These are phyloP conservation scores for Acropora tenuis DNA, from an alignment of 64 coral and sea anemone genomes.

Conservation along the genomic window DNA sequence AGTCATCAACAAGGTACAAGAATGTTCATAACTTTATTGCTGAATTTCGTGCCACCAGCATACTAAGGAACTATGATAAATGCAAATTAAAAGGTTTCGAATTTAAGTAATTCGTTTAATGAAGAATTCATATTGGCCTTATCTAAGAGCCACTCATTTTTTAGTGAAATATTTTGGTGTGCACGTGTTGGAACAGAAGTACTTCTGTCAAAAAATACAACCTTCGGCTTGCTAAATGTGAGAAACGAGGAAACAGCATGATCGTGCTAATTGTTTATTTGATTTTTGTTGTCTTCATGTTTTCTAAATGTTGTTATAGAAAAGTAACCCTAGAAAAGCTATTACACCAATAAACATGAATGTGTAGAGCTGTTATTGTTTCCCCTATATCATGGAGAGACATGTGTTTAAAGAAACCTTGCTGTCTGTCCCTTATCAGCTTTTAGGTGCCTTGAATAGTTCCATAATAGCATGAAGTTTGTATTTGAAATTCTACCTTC, in stretches of 20 bases:
- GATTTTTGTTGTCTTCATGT: background rate
- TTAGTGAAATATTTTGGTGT: background rate
- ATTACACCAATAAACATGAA: background rate
- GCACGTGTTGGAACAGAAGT: background rate
- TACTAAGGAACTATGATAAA: no score
- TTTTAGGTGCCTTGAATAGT: background rate
- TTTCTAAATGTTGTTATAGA: background rate
- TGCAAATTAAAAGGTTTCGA: background rate
- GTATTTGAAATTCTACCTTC: background rate
- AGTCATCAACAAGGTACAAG: background rate
- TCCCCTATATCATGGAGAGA: background rate
- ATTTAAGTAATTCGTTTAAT: background rate
- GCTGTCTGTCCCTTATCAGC: background rate
- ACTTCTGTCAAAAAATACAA: background rate
- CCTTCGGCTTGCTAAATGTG: no score
- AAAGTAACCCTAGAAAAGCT: background rate
- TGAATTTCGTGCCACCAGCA: no score
- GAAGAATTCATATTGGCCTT: background rate
- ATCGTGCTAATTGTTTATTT: background rate
- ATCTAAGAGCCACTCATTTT: background rate
- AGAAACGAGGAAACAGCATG: no score
- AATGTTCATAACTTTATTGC: background rate
- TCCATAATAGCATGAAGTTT: background rate
- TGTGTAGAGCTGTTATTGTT: background rate
- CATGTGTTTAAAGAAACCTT: conserved; percentile 1